These are phyloP conservation scores for Polypedilum pembai DNA, from an alignment of 1,140 invertebrate species.

Conservation along the genomic window DNA sequence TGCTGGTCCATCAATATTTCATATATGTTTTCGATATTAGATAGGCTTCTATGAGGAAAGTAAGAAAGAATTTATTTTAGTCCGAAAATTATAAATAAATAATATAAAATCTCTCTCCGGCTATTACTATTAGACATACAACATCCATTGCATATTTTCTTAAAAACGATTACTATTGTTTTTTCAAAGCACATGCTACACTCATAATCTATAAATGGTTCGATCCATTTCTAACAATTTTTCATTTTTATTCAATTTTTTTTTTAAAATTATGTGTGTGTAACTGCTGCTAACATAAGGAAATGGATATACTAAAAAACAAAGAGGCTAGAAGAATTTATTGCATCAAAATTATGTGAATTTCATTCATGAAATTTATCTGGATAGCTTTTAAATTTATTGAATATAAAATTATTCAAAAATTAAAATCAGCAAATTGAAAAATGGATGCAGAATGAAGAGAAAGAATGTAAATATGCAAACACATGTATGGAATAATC, in stretches of 20 bases:
- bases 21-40: neutral
- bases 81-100: constrained; percentile 7
- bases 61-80: neutral
- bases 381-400: too few species aligned
- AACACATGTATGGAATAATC: too few species aligned
- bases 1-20: neutral
- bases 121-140: neutral
- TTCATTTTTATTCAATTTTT: constrained; percentile 1
- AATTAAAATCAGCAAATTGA: too few species aligned
- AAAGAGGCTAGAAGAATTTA: neutral
- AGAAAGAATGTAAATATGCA: too few species aligned
- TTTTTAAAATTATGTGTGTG: neutral
- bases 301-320: too few species aligned
- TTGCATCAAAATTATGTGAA: neutral
- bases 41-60: too few species aligned
- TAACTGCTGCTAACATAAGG: neutral
- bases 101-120: neutral
- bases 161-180: neutral
- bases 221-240: neutral
- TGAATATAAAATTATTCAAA: too few species aligned
- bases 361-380: too few species aligned
- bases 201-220: neutral
- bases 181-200: neutral
- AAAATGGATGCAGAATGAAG: too few species aligned
- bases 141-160: neutral